Base-by-base conservation (phyloP, 2,888 invertebrate genomes). In the Acleris holmiana region DNA sequence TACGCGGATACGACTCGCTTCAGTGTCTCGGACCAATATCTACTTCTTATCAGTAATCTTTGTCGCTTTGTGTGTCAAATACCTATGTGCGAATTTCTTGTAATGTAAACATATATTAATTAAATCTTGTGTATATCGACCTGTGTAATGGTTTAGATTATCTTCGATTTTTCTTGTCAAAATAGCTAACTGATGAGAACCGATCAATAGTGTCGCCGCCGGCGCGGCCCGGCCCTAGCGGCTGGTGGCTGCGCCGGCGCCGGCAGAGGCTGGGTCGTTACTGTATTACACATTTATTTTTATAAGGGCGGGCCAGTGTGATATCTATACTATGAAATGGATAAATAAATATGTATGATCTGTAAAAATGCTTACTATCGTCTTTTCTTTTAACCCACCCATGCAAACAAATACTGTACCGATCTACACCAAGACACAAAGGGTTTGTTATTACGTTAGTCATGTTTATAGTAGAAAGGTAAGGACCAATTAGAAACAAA, bases 251-350 rank as follows among this genome's bases (percentile, higher is more conserved):
- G 80, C 86, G 82, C 86, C 89, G 83, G 84, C 78, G 67, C 64
- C 70, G 77, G 73, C 76, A 67, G 70, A 80, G 78, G 81, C 87
- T 89, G 89, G 89, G 86, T 90, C 89, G 85, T 88, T 89, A 85
- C 83, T 85, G 87, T 89, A 91, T 83, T 90, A 89, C 91, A 90
- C 89, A 91, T 88, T 91, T 92, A 91, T 91, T 91, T 92, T 92
- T 93, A 85, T 92, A 92, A 91, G 90, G 91, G 91, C 91, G 92
- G 92, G 92, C 92, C 91, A 92, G 92, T 92, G 92, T 92, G 91
- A 92, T 92, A 92, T 89, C 92, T 91, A 88, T 91, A 92, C 88
- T 91, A 90, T 90, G 87, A 91, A 91, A 91, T 88, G 88, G 88
- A 91, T 90, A 86, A 91, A 91, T 92, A 91, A 92, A 91, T 91